Evolutionary conservation across 1,140 invertebrate genomes (phyloP).

Genomic region (Ips nitidus): DNA sequence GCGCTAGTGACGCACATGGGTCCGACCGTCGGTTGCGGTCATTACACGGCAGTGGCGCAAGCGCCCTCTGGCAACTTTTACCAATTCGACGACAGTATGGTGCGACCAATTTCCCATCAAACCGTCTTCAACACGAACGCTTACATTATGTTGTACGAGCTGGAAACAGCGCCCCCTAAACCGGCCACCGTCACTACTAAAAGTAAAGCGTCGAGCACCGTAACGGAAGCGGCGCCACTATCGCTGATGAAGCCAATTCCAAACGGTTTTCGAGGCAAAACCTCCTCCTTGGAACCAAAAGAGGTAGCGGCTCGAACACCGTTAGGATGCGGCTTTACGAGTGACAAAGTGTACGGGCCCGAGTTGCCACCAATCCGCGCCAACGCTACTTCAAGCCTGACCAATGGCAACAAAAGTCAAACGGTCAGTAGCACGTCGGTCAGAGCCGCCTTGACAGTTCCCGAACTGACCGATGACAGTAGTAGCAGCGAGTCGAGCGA

Average conservation of each 20-base stretch:
- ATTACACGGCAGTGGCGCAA: conserved; percentile 92
- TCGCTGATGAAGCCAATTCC: background rate
- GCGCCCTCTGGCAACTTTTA: conserved; percentile 82
- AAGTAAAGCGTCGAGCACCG: conserved; percentile 45
- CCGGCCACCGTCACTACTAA: conserved; percentile 45
- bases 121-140: conserved; percentile 79
- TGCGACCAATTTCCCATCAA: conserved; percentile 67
- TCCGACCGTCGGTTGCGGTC: conserved; percentile 91
- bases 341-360: conserved; percentile 48
- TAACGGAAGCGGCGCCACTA: conserved; percentile 18
- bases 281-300: background rate
- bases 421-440: conserved; percentile 20
- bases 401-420: conserved; percentile 37
- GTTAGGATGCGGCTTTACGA: conserved; percentile 38
- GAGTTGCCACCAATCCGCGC: conserved; percentile 44
- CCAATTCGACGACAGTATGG: conserved; percentile 78
- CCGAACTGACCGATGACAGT: conserved; percentile 17
- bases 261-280: background rate
- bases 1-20: conserved; percentile 96
- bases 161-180: conserved; percentile 57
- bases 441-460: conserved; percentile 1
- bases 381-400: conserved; percentile 1
- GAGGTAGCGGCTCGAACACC: background rate
- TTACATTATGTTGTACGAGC: conserved; percentile 89
- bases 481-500: conserved; percentile 24